These are phyloP conservation scores for Mesorhabditis sp. DNA, from an alignment of 2,888 invertebrate species.

Conservation along the genomic window DNA sequence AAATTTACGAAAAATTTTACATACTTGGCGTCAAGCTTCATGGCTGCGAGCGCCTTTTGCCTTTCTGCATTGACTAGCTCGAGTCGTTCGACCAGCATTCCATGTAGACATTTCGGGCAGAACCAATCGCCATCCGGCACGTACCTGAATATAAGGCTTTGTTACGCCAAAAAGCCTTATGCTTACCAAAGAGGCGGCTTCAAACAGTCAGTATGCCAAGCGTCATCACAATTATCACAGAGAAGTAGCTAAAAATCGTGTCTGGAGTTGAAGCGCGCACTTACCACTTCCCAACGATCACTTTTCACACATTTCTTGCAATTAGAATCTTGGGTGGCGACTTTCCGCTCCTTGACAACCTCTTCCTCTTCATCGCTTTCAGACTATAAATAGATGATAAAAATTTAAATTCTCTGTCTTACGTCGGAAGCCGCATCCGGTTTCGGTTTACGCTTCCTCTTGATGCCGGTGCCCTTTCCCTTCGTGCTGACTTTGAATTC, in stretches of 20 bases:
- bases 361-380: constrained; percentile 26
- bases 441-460: constrained; percentile 6
- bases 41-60: constrained; percentile 71
- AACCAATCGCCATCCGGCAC: constrained; percentile 97
- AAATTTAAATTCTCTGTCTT: constrained; percentile 9
- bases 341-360: constrained; percentile 48
- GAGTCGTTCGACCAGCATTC: constrained; percentile 71
- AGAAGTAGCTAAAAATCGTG: constrained; percentile 71
- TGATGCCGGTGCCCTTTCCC: constrained; percentile 12
- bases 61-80: constrained; percentile 66
- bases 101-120: constrained; percentile 94
- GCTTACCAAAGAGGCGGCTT: constrained; percentile 77
- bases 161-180: not conserved
- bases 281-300: constrained; percentile 84
- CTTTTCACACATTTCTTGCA: constrained; percentile 85
- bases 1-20: constrained; percentile 1
- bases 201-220: constrained; percentile 95
- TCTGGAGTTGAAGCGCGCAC: constrained; percentile 13
- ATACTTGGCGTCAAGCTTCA: constrained; percentile 60
- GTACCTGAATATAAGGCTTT: constrained; percentile 55
- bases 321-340: constrained; percentile 68
- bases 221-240: constrained; percentile 87
- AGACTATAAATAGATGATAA: constrained; percentile 7
- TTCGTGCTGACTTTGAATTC: constrained; percentile 34
- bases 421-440: constrained; percentile 8